Evolutionary conservation across 2,113 vertebrate genomes (phyloP).

Genomic region (Monopterus albus): DNA sequence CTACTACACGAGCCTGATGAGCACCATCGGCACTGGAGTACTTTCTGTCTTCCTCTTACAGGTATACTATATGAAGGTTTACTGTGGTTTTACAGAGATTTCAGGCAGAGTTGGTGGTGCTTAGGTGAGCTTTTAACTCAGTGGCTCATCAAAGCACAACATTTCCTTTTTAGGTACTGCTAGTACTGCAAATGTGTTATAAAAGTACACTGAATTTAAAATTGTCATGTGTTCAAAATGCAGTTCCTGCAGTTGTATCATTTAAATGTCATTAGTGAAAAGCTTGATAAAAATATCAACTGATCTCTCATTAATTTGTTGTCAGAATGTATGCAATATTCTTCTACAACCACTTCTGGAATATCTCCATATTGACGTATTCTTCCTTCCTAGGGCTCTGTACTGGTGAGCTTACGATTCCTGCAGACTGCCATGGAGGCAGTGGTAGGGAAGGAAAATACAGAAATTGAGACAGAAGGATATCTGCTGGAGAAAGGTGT

Average conservation of each 20-base stretch:
- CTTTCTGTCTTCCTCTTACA: slow-evolving; percentile 82
- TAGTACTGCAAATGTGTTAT: no score
- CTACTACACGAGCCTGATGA: slow-evolving; percentile 86
- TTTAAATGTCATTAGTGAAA: no score
- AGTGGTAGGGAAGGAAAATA: slow-evolving; percentile 82
- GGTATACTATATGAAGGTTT: slow-evolving; percentile 66
- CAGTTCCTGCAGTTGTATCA: neutral
- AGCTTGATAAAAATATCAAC: no score
- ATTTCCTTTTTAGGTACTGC: neutral
- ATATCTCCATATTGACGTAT: no score
- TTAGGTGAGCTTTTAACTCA: neutral
- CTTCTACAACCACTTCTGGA: no score
- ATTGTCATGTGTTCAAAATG: neutral
- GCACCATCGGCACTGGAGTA: slow-evolving; percentile 81
- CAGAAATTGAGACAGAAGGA: slow-evolving; percentile 85
- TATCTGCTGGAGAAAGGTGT: slow-evolving; percentile 86
- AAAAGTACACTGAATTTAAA: no score
- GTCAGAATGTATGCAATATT: no score
- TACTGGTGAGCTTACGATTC: slow-evolving; percentile 87
- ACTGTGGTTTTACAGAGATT: neutral
- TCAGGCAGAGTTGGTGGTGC: neutral
- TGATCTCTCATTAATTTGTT: no score
- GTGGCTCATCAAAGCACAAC: neutral
- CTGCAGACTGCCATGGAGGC: slow-evolving; percentile 88
- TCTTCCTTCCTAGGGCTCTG: slow-evolving; percentile 72